phyloP scores from a whole-genome alignment of 1,140 invertebrate species.

The Lepeophtheirus salmonis region DNA sequence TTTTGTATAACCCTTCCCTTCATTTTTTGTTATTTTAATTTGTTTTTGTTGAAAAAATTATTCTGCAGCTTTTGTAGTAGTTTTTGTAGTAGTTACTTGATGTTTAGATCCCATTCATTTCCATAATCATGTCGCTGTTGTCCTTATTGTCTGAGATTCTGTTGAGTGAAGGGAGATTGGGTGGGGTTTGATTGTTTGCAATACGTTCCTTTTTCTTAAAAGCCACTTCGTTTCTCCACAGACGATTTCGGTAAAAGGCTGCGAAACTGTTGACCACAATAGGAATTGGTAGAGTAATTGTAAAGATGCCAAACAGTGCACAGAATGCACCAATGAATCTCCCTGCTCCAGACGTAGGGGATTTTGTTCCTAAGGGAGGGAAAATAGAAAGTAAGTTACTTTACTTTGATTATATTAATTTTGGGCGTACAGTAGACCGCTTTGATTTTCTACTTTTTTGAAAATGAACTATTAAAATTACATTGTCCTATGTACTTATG shows the following conservation, averaged over 20 bases:
- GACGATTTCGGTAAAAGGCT: conserved; percentile 11
- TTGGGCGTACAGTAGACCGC: too few relatives aligned
- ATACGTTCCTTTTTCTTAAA: conserved; percentile 12
- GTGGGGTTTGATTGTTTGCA: not conserved
- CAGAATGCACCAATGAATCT: conserved; percentile 10
- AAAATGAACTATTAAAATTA: too few relatives aligned
- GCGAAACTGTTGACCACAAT: conserved; percentile 19
- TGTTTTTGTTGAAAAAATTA: too few relatives aligned
- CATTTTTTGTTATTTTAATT: too few relatives aligned
- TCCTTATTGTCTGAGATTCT: not conserved
- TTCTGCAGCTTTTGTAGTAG: too few relatives aligned
- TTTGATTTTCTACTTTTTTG: too few relatives aligned
- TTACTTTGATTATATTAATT: not conserved
- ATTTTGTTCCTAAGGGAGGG: not conserved
- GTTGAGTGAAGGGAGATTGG: not conserved
- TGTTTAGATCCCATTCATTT: not conserved
- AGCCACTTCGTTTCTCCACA: conserved; percentile 16
- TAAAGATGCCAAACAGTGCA: conserved; percentile 15
- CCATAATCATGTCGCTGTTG: not conserved
- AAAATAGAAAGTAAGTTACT: not conserved
- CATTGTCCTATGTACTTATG: too few relatives aligned
- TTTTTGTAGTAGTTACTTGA: too few relatives aligned
- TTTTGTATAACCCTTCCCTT: too few relatives aligned
- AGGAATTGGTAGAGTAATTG: conserved; percentile 11
- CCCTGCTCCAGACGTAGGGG: conserved; percentile 1